Base-by-base conservation (phyloP, 2,797 vertebrate genomes). In the Ateles fusciceps region DNA sequence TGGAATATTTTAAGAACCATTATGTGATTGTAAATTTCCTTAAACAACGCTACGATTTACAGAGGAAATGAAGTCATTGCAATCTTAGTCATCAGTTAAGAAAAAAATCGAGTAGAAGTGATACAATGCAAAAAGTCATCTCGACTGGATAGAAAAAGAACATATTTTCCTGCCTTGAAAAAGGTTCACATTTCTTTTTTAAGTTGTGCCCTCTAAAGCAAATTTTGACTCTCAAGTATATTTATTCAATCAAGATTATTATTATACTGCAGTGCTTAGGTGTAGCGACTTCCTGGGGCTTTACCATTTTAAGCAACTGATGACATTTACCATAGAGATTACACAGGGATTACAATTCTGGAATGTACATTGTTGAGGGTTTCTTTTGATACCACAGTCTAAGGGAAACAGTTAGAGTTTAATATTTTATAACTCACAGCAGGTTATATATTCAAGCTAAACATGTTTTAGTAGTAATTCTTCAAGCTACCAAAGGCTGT, bases 271-370 rank as follows among this genome's bases (percentile, higher is more conserved):
- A 21, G 33, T 64, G 22, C 75, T 95, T 95, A 86, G 80, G 8
- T 85, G 61, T 36, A 85, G 78, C 94, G 68, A 55, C 61, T 97
- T 95, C 94, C 97, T 97, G 94, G 95, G 98, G 97, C 96, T 98
- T 96, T 97, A 95, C 97, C 96, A 97, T 97, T 98, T 98, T 95
- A 97, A 96, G 96, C 89, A 97, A 93, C 55, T 97, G 98, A 97
- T 98, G 97, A 94, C 98, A 98, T 98, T 98, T 98, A 97, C 96
- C 93, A 88, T 94, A 95, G 84, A 98, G 95, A 97, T 91, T 95
- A 96, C n/a, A 89, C 89, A 88, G 26, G 97, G 96, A 96, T 96
- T 96, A 96, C 92, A 89, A 71, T 96, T 98, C 95, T 96, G 61
- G 75, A 97, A 98, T 97, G 97, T 92, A 96, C 81, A 97, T 97